A percentile compares a stretch with the other conserved stretches of the same genome.
Evolutionary conservation across 2,797 vertebrate species (phyloP).

Genomic region (Oceanodroma leucorhoa): DNA sequence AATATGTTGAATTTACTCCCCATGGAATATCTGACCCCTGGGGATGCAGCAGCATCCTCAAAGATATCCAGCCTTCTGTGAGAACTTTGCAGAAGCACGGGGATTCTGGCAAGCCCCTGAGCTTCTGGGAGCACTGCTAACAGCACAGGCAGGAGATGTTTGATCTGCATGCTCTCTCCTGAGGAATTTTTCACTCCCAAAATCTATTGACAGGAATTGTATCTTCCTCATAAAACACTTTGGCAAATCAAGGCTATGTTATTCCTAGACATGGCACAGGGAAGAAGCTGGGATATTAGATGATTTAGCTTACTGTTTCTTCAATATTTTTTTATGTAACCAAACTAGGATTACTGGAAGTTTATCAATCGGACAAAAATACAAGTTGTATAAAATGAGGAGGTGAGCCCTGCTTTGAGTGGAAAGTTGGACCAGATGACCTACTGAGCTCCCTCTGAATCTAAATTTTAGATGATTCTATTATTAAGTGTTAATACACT

Average conservation of each 20-base stretch:
- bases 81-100: neutral
- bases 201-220: neutral
- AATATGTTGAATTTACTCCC: neutral
- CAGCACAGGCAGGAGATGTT: neutral
- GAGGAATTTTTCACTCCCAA: neutral
- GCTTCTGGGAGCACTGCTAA: neutral
- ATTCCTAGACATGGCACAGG: neutral
- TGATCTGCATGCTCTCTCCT: neutral
- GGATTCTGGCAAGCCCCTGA: neutral
- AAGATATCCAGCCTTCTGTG: neutral
- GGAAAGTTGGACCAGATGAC: neutral
- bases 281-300: neutral
- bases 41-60: neutral
- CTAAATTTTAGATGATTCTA: neutral
- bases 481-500: neutral
- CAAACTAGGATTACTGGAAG: neutral
- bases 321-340: neutral
- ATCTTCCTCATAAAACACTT: neutral
- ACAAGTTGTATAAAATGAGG: neutral
- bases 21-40: neutral
- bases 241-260: neutral
- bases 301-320: neutral
- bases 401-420: neutral
- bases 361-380: neutral
- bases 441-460: neutral